A percentile compares a stretch with the other conserved stretches of the same genome.
Conservation (phyloP, 2,113 vertebrate genomes). For the Siphamia tubifer region DNA sequence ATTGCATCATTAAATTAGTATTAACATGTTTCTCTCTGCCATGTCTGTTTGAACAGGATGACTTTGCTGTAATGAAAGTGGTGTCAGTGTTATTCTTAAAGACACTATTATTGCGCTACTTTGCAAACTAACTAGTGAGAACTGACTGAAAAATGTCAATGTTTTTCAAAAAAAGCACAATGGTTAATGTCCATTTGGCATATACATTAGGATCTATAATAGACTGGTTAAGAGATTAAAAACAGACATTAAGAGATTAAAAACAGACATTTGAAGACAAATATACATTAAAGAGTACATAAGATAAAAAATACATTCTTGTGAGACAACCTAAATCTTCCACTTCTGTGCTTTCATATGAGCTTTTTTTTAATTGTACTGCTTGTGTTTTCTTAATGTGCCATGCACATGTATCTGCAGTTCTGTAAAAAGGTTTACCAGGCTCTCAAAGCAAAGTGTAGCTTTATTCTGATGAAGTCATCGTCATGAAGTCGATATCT, state of each 20-base stretch:
- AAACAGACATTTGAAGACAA: too few relatives aligned
- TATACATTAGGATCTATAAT: too few relatives aligned
- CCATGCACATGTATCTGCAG: background rate
- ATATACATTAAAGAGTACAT: too few relatives aligned
- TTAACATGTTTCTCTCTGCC: background rate
- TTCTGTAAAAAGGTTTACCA: background rate
- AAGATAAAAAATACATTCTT: too few relatives aligned
- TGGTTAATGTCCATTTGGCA: too few relatives aligned
- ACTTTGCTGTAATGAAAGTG: background rate
- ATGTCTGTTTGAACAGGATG: background rate
- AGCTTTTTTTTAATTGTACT: background rate
- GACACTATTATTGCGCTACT: background rate
- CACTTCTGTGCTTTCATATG: background rate
- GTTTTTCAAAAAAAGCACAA: too few relatives aligned
- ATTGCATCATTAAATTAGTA: too few relatives aligned
- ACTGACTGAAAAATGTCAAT: too few relatives aligned
- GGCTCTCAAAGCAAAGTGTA: constrained; percentile 3
- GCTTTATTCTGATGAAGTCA: constrained; percentile 63
- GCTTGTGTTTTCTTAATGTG: background rate
- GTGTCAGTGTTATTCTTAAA: background rate
- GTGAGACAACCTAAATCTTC: too few relatives aligned
- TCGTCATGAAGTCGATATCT: constrained; percentile 54
- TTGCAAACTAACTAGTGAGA: background rate
- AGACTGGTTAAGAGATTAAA: too few relatives aligned
- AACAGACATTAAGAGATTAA: too few relatives aligned